Evolutionary conservation across 2,888 invertebrate genomes (phyloP).

Genomic region (Cotesia congregata): DNA sequence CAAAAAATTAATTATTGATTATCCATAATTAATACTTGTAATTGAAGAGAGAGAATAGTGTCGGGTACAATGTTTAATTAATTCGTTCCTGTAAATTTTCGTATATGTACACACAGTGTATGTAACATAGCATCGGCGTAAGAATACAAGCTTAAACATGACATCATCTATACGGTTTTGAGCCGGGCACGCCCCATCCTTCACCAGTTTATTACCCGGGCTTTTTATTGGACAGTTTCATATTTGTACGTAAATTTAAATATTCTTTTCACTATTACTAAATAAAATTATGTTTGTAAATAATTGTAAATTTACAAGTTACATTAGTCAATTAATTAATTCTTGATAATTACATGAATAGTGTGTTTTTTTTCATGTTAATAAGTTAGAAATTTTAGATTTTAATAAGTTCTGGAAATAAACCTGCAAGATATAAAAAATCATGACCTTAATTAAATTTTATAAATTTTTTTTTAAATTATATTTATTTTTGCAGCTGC

Average conservation of each 20-base stretch:
- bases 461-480: neutral
- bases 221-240: slow-evolving; percentile 24
- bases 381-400: neutral
- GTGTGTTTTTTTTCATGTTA: neutral
- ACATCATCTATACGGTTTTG: slow-evolving; percentile 66
- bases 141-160: slow-evolving; percentile 63
- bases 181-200: slow-evolving; percentile 66
- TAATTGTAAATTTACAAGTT: too few species aligned
- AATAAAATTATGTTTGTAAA: too few species aligned
- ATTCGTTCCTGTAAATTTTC: slow-evolving; percentile 44
- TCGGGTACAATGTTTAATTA: slow-evolving; percentile 20
- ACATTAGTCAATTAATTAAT: too few species aligned
- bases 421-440: slow-evolving; percentile 29
- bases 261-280: neutral
- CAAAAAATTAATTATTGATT: neutral
- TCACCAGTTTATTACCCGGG: slow-evolving; percentile 45
- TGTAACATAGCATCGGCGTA: slow-evolving; percentile 54
- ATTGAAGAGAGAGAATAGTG: neutral
- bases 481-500: slow-evolving; percentile 23
- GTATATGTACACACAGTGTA: slow-evolving; percentile 38
- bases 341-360: too few species aligned
- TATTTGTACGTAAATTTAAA: slow-evolving; percentile 13
- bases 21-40: slow-evolving; percentile 9
- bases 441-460: slow-evolving; percentile 19
- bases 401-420: slow-evolving; percentile 30